phyloP scores from a whole-genome alignment of 64 coral and sea anemone genomes.

The Hydrozoanthus tunicans region DNA sequence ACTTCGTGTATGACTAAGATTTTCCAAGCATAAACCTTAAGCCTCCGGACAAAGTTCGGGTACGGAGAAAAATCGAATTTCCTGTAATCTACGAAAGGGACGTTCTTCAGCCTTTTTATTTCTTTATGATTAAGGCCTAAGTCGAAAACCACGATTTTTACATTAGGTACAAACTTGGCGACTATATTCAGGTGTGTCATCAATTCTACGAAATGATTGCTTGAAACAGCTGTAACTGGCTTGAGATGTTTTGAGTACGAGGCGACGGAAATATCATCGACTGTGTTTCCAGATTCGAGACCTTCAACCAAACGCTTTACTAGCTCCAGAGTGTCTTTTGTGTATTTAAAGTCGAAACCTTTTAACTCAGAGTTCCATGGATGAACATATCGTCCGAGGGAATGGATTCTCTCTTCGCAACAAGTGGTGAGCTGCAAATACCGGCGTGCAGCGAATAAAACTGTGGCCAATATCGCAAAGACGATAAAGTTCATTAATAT shows the following conservation, averaged over 20 bases:
- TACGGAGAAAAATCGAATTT: constrained; percentile 62
- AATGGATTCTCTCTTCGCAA: neutral
- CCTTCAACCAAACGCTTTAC: neutral
- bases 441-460: too few relatives aligned
- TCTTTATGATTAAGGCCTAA: constrained; percentile 20
- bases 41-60: constrained; percentile 50
- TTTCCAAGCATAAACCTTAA: constrained; percentile 70
- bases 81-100: constrained; percentile 49
- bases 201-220: constrained; percentile 62
- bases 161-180: neutral
- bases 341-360: constrained; percentile 21
- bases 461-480: too few relatives aligned
- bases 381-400: constrained; percentile 30
- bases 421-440: too few relatives aligned
- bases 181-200: constrained; percentile 20
- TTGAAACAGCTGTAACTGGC: constrained; percentile 55
- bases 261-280: constrained; percentile 27
- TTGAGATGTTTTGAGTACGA: constrained; percentile 13
- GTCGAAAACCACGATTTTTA: constrained; percentile 60
- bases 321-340: neutral
- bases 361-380: constrained; percentile 23
- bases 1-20: constrained; percentile 39
- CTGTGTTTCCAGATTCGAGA: constrained; percentile 7
- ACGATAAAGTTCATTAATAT: too few relatives aligned
- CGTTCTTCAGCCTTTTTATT: neutral